Percentiles rank a stretch among this genome's conserved stretches.
phyloP scores from a whole-genome alignment of 2,888 invertebrate species.

The Lasioglossum calceatum region DNA sequence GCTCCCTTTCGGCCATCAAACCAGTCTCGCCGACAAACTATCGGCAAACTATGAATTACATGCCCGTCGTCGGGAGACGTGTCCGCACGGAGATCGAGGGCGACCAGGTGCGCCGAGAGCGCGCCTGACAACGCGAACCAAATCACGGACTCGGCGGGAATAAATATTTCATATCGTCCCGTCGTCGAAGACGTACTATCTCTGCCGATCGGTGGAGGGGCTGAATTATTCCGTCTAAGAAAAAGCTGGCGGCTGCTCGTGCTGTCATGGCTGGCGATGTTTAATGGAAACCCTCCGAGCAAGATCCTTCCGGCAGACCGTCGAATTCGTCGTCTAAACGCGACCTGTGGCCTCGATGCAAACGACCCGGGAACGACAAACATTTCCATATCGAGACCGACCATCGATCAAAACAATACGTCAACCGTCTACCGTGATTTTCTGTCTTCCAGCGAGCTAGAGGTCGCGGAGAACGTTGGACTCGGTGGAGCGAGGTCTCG shows the following conservation, averaged over 20 bases:
- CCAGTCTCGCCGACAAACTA: conserved; percentile 33
- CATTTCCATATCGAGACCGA: conserved; percentile 47
- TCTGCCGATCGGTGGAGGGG: conserved; percentile 18
- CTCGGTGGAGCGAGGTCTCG: background rate
- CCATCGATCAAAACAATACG: conserved; percentile 47
- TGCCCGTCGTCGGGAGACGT: background rate
- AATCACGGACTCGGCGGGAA: conserved; percentile 45
- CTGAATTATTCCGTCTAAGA: conserved; percentile 51
- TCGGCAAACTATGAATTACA: conserved; percentile 35
- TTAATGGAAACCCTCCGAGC: conserved; percentile 33
- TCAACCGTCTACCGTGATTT: background rate
- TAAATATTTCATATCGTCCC: conserved; percentile 56
- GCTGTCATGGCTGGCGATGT: conserved; percentile 22
- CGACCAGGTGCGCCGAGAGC: conserved; percentile 12
- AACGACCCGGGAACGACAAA: conserved; percentile 29
- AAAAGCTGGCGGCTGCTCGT: background rate
- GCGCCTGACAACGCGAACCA: conserved; percentile 13
- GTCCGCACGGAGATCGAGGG: background rate
- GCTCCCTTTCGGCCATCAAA: background rate
- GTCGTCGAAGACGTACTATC: conserved; percentile 29
- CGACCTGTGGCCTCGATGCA: background rate
- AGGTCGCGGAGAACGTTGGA: background rate
- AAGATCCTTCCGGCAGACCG: background rate
- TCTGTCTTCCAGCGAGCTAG: background rate
- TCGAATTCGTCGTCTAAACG: conserved; percentile 3